phyloP scores from a whole-genome alignment of 1,140 invertebrate species.

The Drosophila paulistorum region DNA sequence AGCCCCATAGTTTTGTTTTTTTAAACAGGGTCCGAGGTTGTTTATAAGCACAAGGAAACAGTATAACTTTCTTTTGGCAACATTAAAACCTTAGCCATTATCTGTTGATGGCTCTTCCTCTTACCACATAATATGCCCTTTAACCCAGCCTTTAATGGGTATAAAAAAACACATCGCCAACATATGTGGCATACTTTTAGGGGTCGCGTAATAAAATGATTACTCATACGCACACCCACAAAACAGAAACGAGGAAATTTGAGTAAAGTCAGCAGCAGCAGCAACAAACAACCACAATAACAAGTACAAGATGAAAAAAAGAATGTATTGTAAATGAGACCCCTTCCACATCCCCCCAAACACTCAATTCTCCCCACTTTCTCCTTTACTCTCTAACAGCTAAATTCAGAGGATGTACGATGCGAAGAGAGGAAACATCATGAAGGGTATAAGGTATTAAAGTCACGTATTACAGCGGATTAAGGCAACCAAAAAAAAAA shows the following conservation, averaged over 20 bases:
- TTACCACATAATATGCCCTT: background rate
- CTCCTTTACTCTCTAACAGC: background rate
- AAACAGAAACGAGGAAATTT: constrained; percentile 42
- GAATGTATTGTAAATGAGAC: background rate
- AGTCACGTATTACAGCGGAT: constrained; percentile 57
- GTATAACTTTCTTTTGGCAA: too few species aligned
- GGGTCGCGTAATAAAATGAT: constrained; percentile 72
- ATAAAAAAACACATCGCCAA: constrained; percentile 20
- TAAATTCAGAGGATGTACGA: background rate
- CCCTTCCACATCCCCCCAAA: background rate
- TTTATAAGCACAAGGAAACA: too few species aligned
- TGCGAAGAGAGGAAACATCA: background rate
- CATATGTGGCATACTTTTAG: constrained; percentile 44
- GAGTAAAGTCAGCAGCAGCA: constrained; percentile 49
- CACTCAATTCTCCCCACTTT: background rate
- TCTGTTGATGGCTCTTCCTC: background rate
- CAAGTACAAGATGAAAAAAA: constrained; percentile 11
- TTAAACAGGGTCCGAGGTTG: too few species aligned
- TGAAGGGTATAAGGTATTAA: constrained; percentile 49
- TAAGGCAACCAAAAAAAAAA: constrained; percentile 20
- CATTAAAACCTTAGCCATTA: too few species aligned
- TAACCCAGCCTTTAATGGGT: background rate
- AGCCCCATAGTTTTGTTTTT: too few species aligned
- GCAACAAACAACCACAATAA: constrained; percentile 6
- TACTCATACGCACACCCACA: constrained; percentile 61